phyloP scores from a whole-genome alignment of 2,797 vertebrate genomes.

The Melopsittacus undulatus region DNA sequence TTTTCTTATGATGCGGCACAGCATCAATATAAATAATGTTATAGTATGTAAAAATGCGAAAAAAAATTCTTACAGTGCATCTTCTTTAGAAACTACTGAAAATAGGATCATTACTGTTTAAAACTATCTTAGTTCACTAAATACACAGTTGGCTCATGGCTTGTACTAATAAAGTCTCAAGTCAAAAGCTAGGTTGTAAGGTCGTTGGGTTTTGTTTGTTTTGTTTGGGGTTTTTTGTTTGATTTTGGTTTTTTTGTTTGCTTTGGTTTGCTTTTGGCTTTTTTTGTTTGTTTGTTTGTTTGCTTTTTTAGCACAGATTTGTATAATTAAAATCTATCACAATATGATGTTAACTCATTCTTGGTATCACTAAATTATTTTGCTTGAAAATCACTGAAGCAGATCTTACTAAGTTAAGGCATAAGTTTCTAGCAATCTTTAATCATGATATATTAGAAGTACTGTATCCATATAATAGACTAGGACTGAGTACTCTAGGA shows the following conservation, averaged over 20 bases:
- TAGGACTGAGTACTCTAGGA: neutral
- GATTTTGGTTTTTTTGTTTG: too few relatives aligned
- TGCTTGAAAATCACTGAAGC: neutral
- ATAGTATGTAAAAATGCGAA: neutral
- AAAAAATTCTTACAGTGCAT: neutral
- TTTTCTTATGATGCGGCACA: neutral
- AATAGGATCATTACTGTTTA: neutral
- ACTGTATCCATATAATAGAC: neutral
- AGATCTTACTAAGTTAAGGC: neutral
- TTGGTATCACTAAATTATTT: neutral
- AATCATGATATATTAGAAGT: neutral
- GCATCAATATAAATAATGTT: neutral
- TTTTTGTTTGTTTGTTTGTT: too few relatives aligned
- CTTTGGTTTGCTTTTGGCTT: too few relatives aligned
- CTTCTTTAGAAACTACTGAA: neutral
- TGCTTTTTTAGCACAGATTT: neutral
- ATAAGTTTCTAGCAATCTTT: neutral
- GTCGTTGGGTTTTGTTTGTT: too few relatives aligned
- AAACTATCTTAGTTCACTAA: neutral
- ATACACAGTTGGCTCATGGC: neutral
- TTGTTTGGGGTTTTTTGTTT: too few relatives aligned
- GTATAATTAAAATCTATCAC: neutral
- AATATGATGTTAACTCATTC: neutral
- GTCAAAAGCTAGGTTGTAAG: neutral
- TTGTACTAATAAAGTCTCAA: neutral